Base-by-base conservation (phyloP, 2,113 vertebrate genomes). In the Emydocephalus ijimae region DNA sequence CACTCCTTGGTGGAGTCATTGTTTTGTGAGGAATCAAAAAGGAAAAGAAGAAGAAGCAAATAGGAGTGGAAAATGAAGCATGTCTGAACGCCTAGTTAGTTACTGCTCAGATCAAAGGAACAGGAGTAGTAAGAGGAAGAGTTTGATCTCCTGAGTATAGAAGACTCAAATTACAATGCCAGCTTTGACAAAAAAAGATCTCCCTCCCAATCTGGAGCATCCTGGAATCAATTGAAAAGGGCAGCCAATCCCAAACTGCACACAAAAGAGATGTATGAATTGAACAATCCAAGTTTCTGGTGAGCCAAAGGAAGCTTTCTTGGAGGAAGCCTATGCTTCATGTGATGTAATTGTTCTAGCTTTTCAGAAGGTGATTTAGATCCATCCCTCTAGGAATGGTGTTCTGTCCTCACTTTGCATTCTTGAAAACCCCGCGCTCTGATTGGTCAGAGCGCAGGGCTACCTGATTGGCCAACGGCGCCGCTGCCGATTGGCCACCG, bases 91-190 rank as follows among this genome's bases (percentile, higher is more conserved):
- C 93, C 64, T 48, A 15, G 87, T 91, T n/a, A 1, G 0, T 45
- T 3, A 0, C 14, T 39, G 89, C 21, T 43, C 23, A 0, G 21
- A 39, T 56, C 57, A 50, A 55, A 50, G 91, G 55, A 29, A 15
- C 6, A 1, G 39, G 1, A 57, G 59, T 7, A 1, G 0, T 1
- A 6, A 85, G 61, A 87, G 1, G 3, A 18, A 24, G 23, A 11
- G 11, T 56, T 26, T 10, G 0, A 0, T 34, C 85, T 24, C 54
- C 4, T 0, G 11, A 50, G 87, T 15, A 15, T 0, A 2, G 56
- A 55, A 20, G 12, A 9, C 0, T 10, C 26, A 6, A 1, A 39
- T 29, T 0, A 3, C 29, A 4, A 1, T 4, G n/a, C 48, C 21
- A 24, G 1, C 15, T 4, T 56, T n/a, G 34, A 43, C 81, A 57